Percentiles rank a stretch among this genome's conserved stretches.
Evolutionary conservation across 2,888 invertebrate genomes (phyloP).

Genomic region (Litoditis marina): DNA sequence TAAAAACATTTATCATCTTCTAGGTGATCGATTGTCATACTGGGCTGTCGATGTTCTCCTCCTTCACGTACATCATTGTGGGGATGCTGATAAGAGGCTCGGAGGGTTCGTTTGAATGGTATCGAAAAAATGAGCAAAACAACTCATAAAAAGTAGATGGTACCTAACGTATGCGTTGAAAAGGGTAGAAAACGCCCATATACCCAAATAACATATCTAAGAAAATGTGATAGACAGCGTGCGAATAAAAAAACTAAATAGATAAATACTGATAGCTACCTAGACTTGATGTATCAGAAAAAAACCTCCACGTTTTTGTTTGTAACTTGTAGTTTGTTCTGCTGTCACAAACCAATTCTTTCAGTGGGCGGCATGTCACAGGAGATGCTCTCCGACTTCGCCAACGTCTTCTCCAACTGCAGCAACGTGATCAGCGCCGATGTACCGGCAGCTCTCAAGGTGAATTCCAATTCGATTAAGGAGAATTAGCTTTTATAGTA

Average conservation of each 20-base stretch:
- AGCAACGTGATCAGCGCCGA: constrained; percentile 75
- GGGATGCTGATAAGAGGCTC: constrained; percentile 53
- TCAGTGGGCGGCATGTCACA: constrained; percentile 67
- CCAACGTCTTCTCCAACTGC: constrained; percentile 70
- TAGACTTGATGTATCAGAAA: no score
- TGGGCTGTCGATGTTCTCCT: constrained; percentile 46
- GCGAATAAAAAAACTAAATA: no score
- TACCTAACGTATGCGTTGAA: no score
- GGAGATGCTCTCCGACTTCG: constrained; percentile 73
- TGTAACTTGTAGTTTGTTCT: no score
- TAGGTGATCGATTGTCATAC: constrained; percentile 41
- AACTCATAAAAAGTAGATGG: not conserved
- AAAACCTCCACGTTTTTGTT: not conserved
- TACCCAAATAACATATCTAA: no score
- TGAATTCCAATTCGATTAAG: no score
- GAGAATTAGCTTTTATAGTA: no score
- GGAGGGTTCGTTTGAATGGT: constrained; percentile 24
- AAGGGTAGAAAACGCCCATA: no score
- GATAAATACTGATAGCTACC: no score
- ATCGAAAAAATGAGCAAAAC: no score
- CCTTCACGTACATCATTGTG: constrained; percentile 52
- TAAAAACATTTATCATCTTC: not conserved
- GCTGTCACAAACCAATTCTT: no score
- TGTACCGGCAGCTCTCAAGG: constrained; percentile 69
- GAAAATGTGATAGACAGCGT: no score